A percentile compares a stretch with the other conserved stretches of the same genome.
These are phyloP conservation scores for Genyomyrus donnyi DNA, from an alignment of 2,113 vertebrate genomes.

Conservation along the genomic window DNA sequence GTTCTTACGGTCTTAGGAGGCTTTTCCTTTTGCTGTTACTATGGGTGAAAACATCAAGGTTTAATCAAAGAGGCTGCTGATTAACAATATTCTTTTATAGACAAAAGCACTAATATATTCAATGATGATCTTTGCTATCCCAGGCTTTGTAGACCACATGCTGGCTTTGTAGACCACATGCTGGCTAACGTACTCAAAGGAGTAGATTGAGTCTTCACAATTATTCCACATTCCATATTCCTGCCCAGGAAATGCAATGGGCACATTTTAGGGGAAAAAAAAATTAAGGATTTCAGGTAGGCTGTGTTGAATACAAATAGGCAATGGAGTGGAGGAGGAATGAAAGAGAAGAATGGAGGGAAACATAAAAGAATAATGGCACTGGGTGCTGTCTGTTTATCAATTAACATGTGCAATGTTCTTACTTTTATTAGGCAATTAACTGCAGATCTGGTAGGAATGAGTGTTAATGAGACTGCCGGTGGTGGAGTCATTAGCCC, in stretches of 20 bases:
- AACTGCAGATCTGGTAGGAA: slow-evolving; percentile 27
- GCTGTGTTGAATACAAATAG: background rate
- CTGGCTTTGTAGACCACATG: slow-evolving; percentile 32
- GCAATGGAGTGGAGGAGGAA: background rate
- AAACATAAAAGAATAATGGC: background rate
- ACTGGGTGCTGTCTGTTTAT: slow-evolving; percentile 36
- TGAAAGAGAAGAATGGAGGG: background rate
- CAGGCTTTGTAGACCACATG: slow-evolving; percentile 30
- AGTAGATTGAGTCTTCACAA: slow-evolving; percentile 20
- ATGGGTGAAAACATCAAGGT: background rate
- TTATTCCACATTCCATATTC: background rate
- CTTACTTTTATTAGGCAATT: slow-evolving; percentile 33
- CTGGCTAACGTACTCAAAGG: slow-evolving; percentile 31
- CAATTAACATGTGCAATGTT: slow-evolving; percentile 39
- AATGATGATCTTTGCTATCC: slow-evolving; percentile 12
- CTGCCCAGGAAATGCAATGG: background rate
- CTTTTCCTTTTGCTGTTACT: background rate
- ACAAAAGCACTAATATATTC: background rate
- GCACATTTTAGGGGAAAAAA: background rate
- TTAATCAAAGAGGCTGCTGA: background rate
- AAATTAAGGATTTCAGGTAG: background rate
- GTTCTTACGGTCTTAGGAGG: background rate
- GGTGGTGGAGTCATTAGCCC: slow-evolving; percentile 37
- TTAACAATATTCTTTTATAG: background rate
- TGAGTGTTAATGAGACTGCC: slow-evolving; percentile 23